Evolutionary conservation across 2,888 invertebrate genomes (phyloP).

Genomic region (Habroteleia sp.): DNA sequence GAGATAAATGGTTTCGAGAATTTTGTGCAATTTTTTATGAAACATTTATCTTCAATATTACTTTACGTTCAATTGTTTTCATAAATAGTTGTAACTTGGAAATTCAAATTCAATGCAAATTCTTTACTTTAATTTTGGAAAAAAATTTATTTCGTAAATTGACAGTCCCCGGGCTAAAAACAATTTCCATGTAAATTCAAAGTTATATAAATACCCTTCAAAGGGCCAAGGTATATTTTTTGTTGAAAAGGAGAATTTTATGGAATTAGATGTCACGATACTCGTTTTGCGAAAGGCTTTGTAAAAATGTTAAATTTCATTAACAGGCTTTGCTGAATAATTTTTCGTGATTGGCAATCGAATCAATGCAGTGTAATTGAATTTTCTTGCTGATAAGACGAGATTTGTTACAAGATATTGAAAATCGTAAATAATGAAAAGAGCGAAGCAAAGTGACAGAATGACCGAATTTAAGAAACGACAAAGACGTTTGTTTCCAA

Average conservation of each 20-base stretch:
- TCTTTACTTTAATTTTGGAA: too few species aligned
- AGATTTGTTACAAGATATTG: neutral
- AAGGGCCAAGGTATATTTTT: constrained; percentile 9
- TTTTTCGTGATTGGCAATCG: neutral
- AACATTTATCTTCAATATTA: too few species aligned
- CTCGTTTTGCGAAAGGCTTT: neutral
- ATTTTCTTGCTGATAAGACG: neutral
- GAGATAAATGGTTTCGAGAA: neutral
- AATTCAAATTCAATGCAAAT: too few species aligned
- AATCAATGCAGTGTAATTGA: neutral
- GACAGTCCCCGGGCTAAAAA: neutral
- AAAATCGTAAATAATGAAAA: too few species aligned
- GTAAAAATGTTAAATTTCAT: neutral
- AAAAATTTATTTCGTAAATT: too few species aligned
- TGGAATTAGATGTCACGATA: constrained; percentile 3
- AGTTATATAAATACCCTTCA: constrained; percentile 6
- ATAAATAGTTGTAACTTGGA: too few species aligned
- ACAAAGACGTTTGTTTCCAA: neutral
- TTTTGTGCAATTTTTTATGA: constrained; percentile 1
- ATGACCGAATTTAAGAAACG: constrained; percentile 4
- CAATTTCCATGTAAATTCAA: constrained; percentile 16
- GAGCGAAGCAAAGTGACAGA: neutral
- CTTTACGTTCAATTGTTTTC: too few species aligned
- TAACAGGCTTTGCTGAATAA: neutral
- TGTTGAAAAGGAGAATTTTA: neutral